Evolutionary conservation across 2,888 invertebrate species (phyloP).

Genomic region (Lottia gigantea): DNA sequence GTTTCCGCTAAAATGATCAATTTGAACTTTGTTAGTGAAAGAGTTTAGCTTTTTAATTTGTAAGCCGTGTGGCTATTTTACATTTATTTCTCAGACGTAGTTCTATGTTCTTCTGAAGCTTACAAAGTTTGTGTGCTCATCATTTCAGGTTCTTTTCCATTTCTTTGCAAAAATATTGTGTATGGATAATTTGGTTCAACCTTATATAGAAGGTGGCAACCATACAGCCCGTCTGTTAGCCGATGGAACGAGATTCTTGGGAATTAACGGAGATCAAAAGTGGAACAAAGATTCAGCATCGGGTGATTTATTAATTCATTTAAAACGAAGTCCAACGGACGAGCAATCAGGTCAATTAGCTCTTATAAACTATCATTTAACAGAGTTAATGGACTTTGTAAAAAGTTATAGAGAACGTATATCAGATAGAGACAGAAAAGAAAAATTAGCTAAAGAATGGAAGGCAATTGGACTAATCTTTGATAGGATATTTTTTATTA

Average conservation of each 20-base stretch:
- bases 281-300: conserved; percentile 24
- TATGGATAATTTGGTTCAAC: conserved; percentile 58
- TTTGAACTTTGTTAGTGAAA: no score
- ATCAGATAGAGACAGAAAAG: conserved; percentile 58
- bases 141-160: conserved; percentile 56
- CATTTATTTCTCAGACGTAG: no score
- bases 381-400: conserved; percentile 52
- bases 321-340: conserved; percentile 18
- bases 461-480: conserved; percentile 64
- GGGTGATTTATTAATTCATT: conserved; percentile 26
- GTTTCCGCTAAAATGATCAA: no score
- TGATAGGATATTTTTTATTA: conserved; percentile 64
- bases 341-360: conserved; percentile 39
- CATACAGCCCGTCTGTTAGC: conserved; percentile 25
- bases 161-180: conserved; percentile 58
- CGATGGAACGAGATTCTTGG: conserved; percentile 33
- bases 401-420: conserved; percentile 51
- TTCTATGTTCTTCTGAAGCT: no score
- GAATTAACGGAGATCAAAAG: conserved; percentile 44
- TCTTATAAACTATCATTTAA: conserved; percentile 47
- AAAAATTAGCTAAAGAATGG: conserved; percentile 63
- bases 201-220: conserved; percentile 41
- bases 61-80: no score
- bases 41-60: no score
- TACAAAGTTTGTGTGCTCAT: no score